Evolutionary conservation across 2,888 invertebrate species (phyloP).

Genomic region (Lochmaea capreae): DNA sequence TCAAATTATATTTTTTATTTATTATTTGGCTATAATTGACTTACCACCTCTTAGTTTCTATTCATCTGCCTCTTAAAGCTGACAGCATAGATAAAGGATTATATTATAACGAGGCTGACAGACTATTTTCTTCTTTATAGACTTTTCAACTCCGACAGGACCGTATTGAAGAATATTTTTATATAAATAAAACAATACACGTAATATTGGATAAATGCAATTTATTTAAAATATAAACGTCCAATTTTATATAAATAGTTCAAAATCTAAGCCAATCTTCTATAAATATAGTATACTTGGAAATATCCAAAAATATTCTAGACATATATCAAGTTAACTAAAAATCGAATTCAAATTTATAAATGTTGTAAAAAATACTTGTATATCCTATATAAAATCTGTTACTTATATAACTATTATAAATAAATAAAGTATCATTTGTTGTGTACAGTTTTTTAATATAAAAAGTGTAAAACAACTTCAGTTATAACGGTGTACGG

Average conservation of each 20-base stretch:
- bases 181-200: conserved; percentile 23
- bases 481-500: conserved; percentile 45
- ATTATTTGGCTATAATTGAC: too few species aligned
- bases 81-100: too few species aligned
- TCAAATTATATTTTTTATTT: too few species aligned
- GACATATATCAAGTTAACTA: neutral
- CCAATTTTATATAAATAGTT: conserved; percentile 17
- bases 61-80: too few species aligned
- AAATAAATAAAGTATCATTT: conserved; percentile 1
- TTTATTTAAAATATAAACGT: conserved; percentile 15
- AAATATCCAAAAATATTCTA: neutral
- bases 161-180: too few species aligned
- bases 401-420: neutral
- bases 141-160: too few species aligned
- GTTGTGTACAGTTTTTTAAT: conserved; percentile 16
- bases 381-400: conserved; percentile 17
- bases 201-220: conserved; percentile 1
- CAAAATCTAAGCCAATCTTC: conserved; percentile 5
- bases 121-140: too few species aligned
- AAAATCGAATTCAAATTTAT: neutral
- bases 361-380: conserved; percentile 20
- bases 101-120: too few species aligned
- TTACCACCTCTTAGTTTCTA: too few species aligned
- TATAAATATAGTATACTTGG: neutral
- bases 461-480: conserved; percentile 31